phyloP scores from a whole-genome alignment of 2,888 invertebrate genomes.

The Azorinus chamasolen region DNA sequence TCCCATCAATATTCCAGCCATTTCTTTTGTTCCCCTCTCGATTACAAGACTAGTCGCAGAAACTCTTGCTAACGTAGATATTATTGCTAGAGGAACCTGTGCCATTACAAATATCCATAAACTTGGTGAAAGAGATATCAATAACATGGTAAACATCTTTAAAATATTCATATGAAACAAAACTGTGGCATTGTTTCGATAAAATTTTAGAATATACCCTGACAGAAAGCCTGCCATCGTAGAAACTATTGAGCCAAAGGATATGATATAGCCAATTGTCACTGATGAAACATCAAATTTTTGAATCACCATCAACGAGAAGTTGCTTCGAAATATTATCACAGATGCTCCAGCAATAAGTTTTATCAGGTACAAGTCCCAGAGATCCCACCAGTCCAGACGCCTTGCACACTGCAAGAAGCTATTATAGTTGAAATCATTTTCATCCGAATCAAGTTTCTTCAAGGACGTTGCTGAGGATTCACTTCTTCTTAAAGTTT shows the following conservation, averaged over 20 bases:
- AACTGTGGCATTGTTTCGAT: slow-evolving; percentile 74
- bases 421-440: slow-evolving; percentile 64
- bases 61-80: slow-evolving; percentile 82
- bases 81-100: slow-evolving; percentile 81
- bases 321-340: slow-evolving; percentile 84
- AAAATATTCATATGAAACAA: slow-evolving; percentile 75
- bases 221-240: slow-evolving; percentile 82
- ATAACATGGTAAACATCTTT: slow-evolving; percentile 69
- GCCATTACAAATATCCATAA: slow-evolving; percentile 72
- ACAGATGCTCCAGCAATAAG: slow-evolving; percentile 84
- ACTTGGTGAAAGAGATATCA: slow-evolving; percentile 71
- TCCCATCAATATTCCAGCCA: slow-evolving; percentile 84
- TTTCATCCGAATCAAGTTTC: slow-evolving; percentile 65
- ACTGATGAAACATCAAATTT: slow-evolving; percentile 80
- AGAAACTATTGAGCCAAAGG: slow-evolving; percentile 81
- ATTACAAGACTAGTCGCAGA: slow-evolving; percentile 81
- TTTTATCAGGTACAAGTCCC: slow-evolving; percentile 85
- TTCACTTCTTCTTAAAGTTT: slow-evolving; percentile 24
- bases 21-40: slow-evolving; percentile 71
- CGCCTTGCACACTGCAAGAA: slow-evolving; percentile 71
- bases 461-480: slow-evolving; percentile 64
- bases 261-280: slow-evolving; percentile 84
- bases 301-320: slow-evolving; percentile 78
- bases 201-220: slow-evolving; percentile 76
- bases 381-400: slow-evolving; percentile 80